A percentile compares a stretch with the other conserved stretches of the same genome.
These are phyloP conservation scores for Drosophila longiperda DNA, from an alignment of 2,888 invertebrate species.

Conservation along the genomic window DNA sequence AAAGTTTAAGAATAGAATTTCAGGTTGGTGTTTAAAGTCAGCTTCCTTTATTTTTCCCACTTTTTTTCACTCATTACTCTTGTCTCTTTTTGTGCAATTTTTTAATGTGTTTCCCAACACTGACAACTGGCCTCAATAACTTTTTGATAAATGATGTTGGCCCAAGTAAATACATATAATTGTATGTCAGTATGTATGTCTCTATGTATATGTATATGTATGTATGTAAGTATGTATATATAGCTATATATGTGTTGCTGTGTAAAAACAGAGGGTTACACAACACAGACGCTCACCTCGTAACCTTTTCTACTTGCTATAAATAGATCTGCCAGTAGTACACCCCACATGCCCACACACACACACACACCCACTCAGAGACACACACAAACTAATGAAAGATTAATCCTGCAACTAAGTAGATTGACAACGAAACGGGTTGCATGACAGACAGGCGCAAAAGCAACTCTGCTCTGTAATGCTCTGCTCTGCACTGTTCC, in stretches of 20 bases:
- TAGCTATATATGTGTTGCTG: too few species aligned
- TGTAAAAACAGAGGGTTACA: slow-evolving; percentile 14
- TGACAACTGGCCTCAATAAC: slow-evolving; percentile 9
- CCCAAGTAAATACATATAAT: background rate
- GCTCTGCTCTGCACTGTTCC: background rate
- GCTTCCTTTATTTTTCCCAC: background rate
- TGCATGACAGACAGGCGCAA: slow-evolving; percentile 36
- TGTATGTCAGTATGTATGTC: background rate
- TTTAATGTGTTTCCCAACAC: background rate
- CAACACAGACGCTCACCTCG: background rate
- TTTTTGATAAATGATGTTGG: slow-evolving; percentile 12
- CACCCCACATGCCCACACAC: background rate
- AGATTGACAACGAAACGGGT: slow-evolving; percentile 52
- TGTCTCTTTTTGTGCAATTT: background rate
- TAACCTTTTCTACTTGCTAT: slow-evolving; percentile 1
- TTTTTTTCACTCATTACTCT: background rate
- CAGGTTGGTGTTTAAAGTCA: background rate
- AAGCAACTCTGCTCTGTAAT: slow-evolving; percentile 6
- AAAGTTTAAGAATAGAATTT: background rate
- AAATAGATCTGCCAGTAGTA: background rate
- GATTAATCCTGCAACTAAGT: slow-evolving; percentile 55
- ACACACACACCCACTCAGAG: background rate
- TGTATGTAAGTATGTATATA: too few species aligned
- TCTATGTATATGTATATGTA: background rate
- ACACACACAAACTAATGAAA: slow-evolving; percentile 30